Evolutionary conservation across 2,113 vertebrate species (phyloP).

Genomic region (Callionymus lyra): DNA sequence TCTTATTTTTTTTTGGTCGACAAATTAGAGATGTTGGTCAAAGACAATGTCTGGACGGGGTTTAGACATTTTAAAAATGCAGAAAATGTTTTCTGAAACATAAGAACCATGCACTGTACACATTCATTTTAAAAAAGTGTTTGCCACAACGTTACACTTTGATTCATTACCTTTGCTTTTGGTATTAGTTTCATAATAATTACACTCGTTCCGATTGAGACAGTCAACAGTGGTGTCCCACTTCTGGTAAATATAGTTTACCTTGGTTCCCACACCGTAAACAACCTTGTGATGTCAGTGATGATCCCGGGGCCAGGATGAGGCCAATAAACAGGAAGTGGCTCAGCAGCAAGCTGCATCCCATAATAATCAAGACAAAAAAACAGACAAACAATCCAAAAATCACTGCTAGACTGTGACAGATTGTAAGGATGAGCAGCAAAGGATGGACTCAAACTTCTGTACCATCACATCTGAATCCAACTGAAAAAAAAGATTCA

Average conservation of each 20-base stretch:
- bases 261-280: slow-evolving; percentile 63
- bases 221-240: slow-evolving; percentile 21
- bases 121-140: too few species aligned
- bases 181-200: too few species aligned
- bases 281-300: slow-evolving; percentile 68
- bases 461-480: slow-evolving; percentile 15
- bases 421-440: slow-evolving; percentile 28
- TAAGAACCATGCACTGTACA: too few species aligned
- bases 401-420: slow-evolving; percentile 48
- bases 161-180: too few species aligned
- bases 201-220: too few species aligned
- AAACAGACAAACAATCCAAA: slow-evolving; percentile 47
- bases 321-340: slow-evolving; percentile 71
- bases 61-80: slow-evolving; percentile 20
- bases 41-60: slow-evolving; percentile 19
- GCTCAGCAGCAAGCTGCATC: slow-evolving; percentile 69
- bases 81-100: too few species aligned
- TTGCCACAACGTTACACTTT: too few species aligned
- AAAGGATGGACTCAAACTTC: slow-evolving; percentile 8
- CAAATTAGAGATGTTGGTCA: slow-evolving; percentile 13
- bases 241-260: slow-evolving; percentile 52
- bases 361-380: slow-evolving; percentile 61
- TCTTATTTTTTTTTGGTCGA: too few species aligned
- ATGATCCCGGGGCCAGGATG: slow-evolving; percentile 66
- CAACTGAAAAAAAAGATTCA: too few species aligned